Evolutionary conservation across 2,797 vertebrate genomes (phyloP), one percentile per base, ranked within the genome.

Genomic region (Lacerta viridis): DNA sequence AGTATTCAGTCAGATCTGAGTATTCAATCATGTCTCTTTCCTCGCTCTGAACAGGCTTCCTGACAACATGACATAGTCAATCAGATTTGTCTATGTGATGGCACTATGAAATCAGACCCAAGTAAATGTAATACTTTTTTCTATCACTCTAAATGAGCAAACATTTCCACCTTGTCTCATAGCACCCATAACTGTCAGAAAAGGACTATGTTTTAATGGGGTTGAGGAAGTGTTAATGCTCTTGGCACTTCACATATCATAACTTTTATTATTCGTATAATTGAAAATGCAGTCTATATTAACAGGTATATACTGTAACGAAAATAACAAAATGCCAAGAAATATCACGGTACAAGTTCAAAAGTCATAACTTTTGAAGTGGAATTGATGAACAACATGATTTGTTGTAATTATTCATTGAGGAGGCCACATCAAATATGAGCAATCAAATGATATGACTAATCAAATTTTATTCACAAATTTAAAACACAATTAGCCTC

Each of bases 401-500:
- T 85, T 75, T 36, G 64, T 50, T 85, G 33, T 68, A 85, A 80
- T 68, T n/a, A 81, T 74, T 55, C 25, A 80, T 36, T 5, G 29
- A 72, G 84, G 33, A 46, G 15, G 43, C 23, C 33, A 75, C 23
- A 29, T 85, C 15, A 15, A 66, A 74, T 85, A 2, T 85, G 50
- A 66, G 39, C 59, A 74, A 81, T 80, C 39, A 85, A 83, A 89
- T 64, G 69, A 85, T 87, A 80, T 66, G 68, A 46, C 29, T 29
- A 89, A 89, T 84, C 9, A 80, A 74, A 64, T 23, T 80, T 80
- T 81, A 74, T 66, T 74, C 29, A 13, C 27, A 43, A 85, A 85
- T 85, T 64, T 36, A 39, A 84, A 85, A 64, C 61, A 74, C 55
- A 80, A 75, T 80, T 89, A 89, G 50, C 39, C 68, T 74, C 69